These are phyloP conservation scores for Apostichopus japonicus DNA, from an alignment of 35 echinoderm and acorn worm genomes.

Conservation along the genomic window DNA sequence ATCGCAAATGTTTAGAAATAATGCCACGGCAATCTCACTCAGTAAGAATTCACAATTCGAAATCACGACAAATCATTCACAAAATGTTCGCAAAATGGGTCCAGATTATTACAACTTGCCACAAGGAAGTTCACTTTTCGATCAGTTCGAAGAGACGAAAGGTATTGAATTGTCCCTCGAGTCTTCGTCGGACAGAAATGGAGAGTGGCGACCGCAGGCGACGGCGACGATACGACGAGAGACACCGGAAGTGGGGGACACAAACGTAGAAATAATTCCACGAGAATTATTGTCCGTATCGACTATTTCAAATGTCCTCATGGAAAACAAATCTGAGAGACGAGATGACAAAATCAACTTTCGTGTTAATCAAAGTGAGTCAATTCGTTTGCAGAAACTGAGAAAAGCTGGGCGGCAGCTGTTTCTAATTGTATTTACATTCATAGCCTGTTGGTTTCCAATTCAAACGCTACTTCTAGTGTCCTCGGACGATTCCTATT, in stretches of 20 bases:
- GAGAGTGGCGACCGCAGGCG: too few species aligned
- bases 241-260: neutral
- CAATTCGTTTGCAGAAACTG: neutral
- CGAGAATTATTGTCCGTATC: too few species aligned
- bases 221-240: neutral
- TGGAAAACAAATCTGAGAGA: neutral
- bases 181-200: too few species aligned
- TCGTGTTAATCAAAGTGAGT: neutral
- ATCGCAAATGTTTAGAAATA: neutral
- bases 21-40: neutral
- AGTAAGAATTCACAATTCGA: neutral
- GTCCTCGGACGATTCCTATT: neutral
- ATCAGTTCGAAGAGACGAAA: too few species aligned
- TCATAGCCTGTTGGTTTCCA: neutral
- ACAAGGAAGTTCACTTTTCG: too few species aligned
- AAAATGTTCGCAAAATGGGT: neutral
- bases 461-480: neutral
- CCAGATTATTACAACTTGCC: too few species aligned
- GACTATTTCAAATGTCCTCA: too few species aligned
- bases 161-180: neutral
- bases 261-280: neutral
- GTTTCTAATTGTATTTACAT: constrained; percentile 14
- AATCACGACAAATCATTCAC: neutral
- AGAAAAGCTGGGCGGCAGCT: constrained; percentile 23
- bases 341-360: too few species aligned